A percentile compares a stretch with the other conserved stretches of the same genome.
These are phyloP conservation scores for Acanthurus lineatus DNA, from an alignment of 2,797 vertebrate genomes.

Conservation along the genomic window DNA sequence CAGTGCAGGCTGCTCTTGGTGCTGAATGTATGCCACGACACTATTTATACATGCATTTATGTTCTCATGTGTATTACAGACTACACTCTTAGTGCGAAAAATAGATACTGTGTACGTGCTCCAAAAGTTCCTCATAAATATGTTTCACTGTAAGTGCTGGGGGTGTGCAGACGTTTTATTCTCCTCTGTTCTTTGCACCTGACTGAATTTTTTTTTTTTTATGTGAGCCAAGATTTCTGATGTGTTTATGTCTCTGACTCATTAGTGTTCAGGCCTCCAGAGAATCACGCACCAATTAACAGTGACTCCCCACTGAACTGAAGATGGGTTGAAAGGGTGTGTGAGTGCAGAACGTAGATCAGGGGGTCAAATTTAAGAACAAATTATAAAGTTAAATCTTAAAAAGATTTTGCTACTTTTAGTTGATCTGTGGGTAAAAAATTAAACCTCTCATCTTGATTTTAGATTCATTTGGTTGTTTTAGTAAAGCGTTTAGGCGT, in stretches of 20 bases:
- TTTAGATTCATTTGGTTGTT: too few relatives aligned
- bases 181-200: background rate
- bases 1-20: background rate
- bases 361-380: too few relatives aligned
- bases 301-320: background rate
- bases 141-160: background rate
- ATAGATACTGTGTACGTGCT: background rate
- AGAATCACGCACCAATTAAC: too few relatives aligned
- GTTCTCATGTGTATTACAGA: background rate
- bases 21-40: background rate
- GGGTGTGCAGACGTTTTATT: background rate
- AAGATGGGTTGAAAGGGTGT: background rate
- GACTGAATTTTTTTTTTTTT: background rate
- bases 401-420: too few relatives aligned
- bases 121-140: conserved; percentile 1
- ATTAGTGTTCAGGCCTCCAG: background rate
- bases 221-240: background rate
- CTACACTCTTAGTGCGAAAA: background rate
- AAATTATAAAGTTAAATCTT: too few relatives aligned
- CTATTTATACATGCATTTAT: background rate
- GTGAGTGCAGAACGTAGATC: too few relatives aligned
- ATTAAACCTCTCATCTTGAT: too few relatives aligned
- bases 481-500: too few relatives aligned
- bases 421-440: too few relatives aligned
- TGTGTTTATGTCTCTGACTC: conserved; percentile 2